Evolutionary conservation across 1,140 invertebrate species (phyloP), one percentile per base, ranked within the genome.

Genomic region (Penaeus vannamei): DNA sequence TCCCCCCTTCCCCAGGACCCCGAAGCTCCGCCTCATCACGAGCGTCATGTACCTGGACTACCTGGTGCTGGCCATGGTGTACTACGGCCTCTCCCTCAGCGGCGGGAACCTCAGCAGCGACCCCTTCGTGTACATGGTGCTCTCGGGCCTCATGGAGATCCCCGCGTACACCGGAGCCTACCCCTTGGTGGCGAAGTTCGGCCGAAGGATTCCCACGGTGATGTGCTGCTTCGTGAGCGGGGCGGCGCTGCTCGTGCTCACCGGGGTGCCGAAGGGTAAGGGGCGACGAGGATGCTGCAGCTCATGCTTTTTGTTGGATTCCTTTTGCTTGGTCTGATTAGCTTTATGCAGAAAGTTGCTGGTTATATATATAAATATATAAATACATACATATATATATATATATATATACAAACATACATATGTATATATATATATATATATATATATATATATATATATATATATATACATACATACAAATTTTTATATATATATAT

Each of bases 41-140:
- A 2, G 36, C 14, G 46, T 32, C 79, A 59, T 87, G 12, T 82
- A 82, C 36, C 5, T 82, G 14, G 29, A 29, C 36, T 87, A 64
- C 86, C 29, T 80, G 2, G 23, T 87, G 23, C 14, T n/a, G 3
- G 29, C 32, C 59, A 53, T 82, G 60, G 86, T 87, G 77, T 87
- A 87, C 79, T 87, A 82, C 61, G 86, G 86, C 17, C 79, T 87
- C 29, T 87, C 86, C 29, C 79, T 87, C n/a, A 82, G 42, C 60
- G 86, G 86, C 14, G 86, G 60, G 2, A 82, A n/a, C 32, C 36
- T 87, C 10, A 87, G 86, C 60, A 26, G 82, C n/a, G 79, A 82
- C 61, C 86, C 86, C n/a, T 87, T 82, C 79, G 59, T 87, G 12
- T 87, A 66, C 46, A 82, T 87, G 86, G 62, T 53, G 2, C 79